A percentile compares a stretch with the other conserved stretches of the same genome.
Conservation (phyloP, 2,113 vertebrate genomes). For the Tragelaphus buxtoni region DNA sequence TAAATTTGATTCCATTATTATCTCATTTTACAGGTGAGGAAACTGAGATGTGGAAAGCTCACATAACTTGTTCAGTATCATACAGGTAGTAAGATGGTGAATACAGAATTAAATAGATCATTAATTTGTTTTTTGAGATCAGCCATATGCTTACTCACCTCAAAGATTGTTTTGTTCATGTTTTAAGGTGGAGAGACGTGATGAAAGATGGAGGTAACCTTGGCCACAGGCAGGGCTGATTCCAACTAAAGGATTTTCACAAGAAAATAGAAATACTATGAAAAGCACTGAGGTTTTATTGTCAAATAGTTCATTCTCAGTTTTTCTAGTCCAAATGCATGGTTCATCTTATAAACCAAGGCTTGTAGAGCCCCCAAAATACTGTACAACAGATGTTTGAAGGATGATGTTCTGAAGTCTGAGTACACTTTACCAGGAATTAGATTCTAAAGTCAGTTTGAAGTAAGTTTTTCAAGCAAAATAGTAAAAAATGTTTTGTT, state of each 20-base stretch:
- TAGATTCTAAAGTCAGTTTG: neutral
- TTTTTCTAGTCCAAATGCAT: neutral
- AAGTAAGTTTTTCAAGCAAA: conserved; percentile 20
- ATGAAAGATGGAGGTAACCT: neutral
- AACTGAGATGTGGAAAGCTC: neutral
- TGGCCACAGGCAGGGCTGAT: neutral
- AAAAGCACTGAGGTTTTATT: neutral
- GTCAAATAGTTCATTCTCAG: neutral
- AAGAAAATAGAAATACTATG: neutral
- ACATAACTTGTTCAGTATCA: neutral
- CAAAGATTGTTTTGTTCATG: neutral
- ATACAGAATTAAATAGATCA: neutral
- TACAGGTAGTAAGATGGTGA: neutral
- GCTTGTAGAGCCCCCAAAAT: neutral
- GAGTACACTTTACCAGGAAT: neutral
- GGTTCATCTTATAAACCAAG: neutral
- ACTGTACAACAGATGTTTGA: neutral
- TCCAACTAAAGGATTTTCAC: neutral
- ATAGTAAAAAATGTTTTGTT: neutral
- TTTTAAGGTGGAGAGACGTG: neutral
- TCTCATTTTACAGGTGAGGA: neutral
- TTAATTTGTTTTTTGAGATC: neutral
- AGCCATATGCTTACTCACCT: neutral
- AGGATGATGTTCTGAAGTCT: neutral
- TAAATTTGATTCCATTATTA: neutral